A percentile compares a stretch with the other conserved stretches of the same genome.
These are phyloP conservation scores for Rhinichthys klamathensis DNA, from an alignment of 2,113 vertebrate species.

Conservation along the genomic window DNA sequence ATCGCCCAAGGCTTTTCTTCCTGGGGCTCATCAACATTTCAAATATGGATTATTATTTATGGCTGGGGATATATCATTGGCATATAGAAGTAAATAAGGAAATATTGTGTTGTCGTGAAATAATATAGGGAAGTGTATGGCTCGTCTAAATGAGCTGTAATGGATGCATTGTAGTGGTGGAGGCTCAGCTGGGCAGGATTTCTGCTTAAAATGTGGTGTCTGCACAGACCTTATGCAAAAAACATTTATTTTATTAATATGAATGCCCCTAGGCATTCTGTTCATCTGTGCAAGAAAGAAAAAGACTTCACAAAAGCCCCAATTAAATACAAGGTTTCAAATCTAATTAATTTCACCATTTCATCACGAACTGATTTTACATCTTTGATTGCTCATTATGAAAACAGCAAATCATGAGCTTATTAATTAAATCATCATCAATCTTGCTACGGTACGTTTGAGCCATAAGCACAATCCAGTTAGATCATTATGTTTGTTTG, in stretches of 20 bases:
- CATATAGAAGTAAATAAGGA: conserved; percentile 45
- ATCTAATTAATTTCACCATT: not conserved
- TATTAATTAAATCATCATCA: conserved; percentile 20
- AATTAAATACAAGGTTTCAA: not conserved
- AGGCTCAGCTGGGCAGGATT: not conserved
- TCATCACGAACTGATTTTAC: not conserved
- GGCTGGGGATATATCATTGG: conserved; percentile 56
- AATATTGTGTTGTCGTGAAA: conserved; percentile 44
- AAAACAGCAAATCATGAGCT: not conserved
- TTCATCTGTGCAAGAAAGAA: not conserved
- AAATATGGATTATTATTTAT: conserved; percentile 68
- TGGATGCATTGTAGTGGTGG: not conserved
- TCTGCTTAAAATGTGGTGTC: not conserved
- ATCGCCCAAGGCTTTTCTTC: conserved; percentile 64
- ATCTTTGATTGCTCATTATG: conserved; percentile 27
- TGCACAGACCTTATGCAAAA: not conserved
- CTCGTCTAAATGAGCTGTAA: not conserved
- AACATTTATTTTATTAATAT: not conserved
- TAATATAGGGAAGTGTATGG: conserved; percentile 13
- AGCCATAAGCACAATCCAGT: conserved; percentile 7
- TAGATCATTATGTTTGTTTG: conserved; percentile 53
- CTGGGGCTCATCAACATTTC: conserved; percentile 58
- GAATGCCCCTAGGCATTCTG: not conserved
- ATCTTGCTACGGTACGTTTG: not conserved
- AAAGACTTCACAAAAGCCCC: not conserved